Conservation (phyloP, 2,113 vertebrate genomes). For the Macheiramphus alcinus region DNA sequence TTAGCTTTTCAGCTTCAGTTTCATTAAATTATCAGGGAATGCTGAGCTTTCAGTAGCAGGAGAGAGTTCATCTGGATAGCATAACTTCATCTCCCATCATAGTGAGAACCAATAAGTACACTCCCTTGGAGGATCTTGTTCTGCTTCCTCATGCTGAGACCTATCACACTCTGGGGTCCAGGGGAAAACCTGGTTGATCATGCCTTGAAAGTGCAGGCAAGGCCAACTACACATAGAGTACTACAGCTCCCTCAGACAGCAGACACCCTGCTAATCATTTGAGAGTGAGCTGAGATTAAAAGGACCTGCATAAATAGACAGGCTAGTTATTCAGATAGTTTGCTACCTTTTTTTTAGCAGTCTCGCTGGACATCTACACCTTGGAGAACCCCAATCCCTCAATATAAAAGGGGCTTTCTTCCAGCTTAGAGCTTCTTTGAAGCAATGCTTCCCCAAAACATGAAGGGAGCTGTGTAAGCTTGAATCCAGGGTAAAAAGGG, state of each 20-base stretch:
- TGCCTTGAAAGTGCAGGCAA: background rate
- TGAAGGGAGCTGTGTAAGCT: background rate
- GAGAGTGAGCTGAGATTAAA: background rate
- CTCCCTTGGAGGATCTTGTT: background rate
- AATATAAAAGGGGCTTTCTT: background rate
- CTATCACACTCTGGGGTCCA: background rate
- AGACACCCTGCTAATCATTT: background rate
- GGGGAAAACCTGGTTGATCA: rapidly evolving
- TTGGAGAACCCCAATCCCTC: background rate
- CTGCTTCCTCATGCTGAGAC: background rate
- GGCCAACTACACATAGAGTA: background rate
- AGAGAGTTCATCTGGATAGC: background rate
- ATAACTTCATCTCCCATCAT: background rate
- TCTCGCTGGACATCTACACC: background rate
- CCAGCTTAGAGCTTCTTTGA: background rate
- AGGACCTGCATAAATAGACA: background rate
- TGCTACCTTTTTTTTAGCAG: background rate
- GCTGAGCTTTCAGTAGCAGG: background rate
- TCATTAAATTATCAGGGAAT: background rate
- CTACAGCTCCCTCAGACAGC: background rate
- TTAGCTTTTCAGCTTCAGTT: background rate
- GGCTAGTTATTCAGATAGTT: background rate
- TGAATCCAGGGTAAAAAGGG: background rate
- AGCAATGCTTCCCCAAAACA: background rate
- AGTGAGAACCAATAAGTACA: background rate